Conservation (phyloP, 2,113 vertebrate species). For the Eulacestoma nigropectus region DNA sequence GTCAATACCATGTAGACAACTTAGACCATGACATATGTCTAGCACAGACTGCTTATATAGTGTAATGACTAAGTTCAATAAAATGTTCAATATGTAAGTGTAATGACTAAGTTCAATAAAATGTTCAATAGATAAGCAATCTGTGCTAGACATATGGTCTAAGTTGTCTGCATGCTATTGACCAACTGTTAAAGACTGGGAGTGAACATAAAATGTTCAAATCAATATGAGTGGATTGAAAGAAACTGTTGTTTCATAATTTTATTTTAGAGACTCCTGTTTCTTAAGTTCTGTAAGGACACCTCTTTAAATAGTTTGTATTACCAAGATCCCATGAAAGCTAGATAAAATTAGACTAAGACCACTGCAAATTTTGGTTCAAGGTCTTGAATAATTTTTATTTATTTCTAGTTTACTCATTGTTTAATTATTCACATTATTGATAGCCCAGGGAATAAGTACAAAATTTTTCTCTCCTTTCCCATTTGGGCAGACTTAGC, state of each 20-base stretch:
- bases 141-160: background rate
- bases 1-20: background rate
- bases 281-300: background rate
- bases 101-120: background rate
- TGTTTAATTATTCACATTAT: background rate
- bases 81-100: too few relatives aligned
- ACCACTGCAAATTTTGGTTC: background rate
- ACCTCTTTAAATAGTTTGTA: background rate
- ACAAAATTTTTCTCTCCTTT: fast-evolving
- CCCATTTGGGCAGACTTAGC: background rate
- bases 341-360: background rate
- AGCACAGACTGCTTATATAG: background rate
- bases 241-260: background rate
- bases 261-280: background rate
- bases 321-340: background rate
- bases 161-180: background rate
- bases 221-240: background rate
- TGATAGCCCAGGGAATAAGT: background rate
- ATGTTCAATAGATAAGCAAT: background rate
- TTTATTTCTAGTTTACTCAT: background rate
- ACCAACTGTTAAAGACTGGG: background rate
- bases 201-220: background rate
- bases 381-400: background rate
- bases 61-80: too few relatives aligned
- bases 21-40: background rate